Evolutionary conservation across 2,113 vertebrate genomes (phyloP).

Genomic region (Litocranius walleri): DNA sequence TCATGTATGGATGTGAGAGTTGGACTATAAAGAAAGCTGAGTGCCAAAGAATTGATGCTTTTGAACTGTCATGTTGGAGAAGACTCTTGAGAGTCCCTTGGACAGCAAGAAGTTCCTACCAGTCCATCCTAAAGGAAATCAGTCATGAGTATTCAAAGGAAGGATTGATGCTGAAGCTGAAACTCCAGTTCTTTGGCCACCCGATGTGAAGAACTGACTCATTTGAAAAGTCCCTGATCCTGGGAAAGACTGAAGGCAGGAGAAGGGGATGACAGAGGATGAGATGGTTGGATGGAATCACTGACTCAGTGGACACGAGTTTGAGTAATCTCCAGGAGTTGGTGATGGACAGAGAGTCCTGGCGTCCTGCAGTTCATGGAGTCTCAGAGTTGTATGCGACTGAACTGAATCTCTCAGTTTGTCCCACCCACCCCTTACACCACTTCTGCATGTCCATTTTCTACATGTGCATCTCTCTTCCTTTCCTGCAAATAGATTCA

Average conservation of each 20-base stretch:
- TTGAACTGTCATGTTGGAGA: background rate
- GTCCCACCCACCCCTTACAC: accelerated
- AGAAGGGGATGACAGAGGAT: background rate
- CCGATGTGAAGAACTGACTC: background rate
- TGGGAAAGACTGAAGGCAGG: background rate
- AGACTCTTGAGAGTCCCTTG: background rate
- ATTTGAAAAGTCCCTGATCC: background rate
- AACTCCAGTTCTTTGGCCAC: background rate
- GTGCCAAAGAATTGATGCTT: background rate
- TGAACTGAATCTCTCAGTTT: background rate
- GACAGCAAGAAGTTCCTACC: background rate
- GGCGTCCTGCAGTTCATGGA: accelerated
- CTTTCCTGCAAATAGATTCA: background rate
- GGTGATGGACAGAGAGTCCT: background rate
- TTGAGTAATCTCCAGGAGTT: background rate
- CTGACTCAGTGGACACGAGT: accelerated
- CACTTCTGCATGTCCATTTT: background rate
- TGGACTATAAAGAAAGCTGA: background rate
- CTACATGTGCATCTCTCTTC: background rate
- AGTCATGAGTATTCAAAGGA: background rate
- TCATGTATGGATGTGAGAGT: background rate
- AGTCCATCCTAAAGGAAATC: background rate
- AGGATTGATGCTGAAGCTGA: background rate
- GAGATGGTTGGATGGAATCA: background rate
- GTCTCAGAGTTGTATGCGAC: background rate